phyloP scores from a whole-genome alignment of 2,888 invertebrate genomes.

The Drosophila melanosoma region DNA sequence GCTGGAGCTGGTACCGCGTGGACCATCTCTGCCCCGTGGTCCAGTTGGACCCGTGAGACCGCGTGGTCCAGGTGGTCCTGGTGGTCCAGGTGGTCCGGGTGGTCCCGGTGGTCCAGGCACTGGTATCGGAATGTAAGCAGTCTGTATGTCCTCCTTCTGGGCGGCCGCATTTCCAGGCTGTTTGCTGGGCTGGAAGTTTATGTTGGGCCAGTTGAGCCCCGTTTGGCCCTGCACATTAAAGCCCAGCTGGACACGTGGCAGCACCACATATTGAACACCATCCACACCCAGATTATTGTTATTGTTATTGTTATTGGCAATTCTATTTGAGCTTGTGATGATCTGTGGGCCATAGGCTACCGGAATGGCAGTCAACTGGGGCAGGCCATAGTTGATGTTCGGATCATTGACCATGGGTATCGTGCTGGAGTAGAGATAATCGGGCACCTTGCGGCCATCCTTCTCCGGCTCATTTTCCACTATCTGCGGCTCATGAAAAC shows the following conservation, averaged over 20 bases:
- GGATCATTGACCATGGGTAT: conserved; percentile 76
- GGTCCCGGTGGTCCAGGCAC: conserved; percentile 72
- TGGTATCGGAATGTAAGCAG: conserved; percentile 50
- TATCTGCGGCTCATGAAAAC: conserved; percentile 62
- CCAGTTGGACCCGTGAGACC: conserved; percentile 46
- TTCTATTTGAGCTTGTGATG: conserved; percentile 25
- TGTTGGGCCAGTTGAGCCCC: conserved; percentile 55
- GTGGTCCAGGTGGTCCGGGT: conserved; percentile 61
- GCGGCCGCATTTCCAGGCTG: conserved; percentile 13
- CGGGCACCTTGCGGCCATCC: conserved; percentile 77
- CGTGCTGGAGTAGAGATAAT: conserved; percentile 76
- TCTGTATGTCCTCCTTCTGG: conserved; percentile 58
- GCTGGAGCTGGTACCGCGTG: conserved; percentile 44
- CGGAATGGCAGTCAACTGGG: conserved; percentile 66
- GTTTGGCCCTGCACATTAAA: conserved; percentile 78
- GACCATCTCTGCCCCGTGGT: conserved; percentile 49
- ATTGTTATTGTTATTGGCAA: conserved; percentile 41
- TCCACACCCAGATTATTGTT: conserved; percentile 42
- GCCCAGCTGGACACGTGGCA: conserved; percentile 71
- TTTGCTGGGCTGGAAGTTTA: conserved; percentile 41
- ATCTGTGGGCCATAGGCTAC: conserved; percentile 62
- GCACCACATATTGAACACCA: conserved; percentile 51
- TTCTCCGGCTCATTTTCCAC: conserved; percentile 56
- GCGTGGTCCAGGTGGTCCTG: conserved; percentile 35
- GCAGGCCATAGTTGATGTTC: conserved; percentile 73